Conservation (phyloP, 2,113 vertebrate genomes). For the Tapirus terrestris region DNA sequence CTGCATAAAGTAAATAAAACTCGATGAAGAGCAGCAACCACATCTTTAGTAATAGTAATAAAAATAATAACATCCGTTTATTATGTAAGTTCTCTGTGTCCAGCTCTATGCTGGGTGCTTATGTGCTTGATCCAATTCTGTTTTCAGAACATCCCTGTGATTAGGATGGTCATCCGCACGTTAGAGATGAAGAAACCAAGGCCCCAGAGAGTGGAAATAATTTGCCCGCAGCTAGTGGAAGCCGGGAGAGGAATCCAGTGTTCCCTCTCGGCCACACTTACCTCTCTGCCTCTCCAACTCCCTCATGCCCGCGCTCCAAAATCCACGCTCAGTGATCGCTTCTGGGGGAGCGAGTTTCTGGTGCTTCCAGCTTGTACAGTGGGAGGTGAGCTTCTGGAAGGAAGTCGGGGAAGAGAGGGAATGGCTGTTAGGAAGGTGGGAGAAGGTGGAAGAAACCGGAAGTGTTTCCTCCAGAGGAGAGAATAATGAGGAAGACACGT, state of each 20-base stretch:
- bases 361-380: not conserved
- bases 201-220: not conserved
- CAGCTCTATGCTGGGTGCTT: not conserved
- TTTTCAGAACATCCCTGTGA: not conserved
- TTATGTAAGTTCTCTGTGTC: not conserved
- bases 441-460: not conserved
- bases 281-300: not conserved
- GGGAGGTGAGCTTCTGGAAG: not conserved
- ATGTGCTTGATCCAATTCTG: not conserved
- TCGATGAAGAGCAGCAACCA: not conserved
- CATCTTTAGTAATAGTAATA: not conserved
- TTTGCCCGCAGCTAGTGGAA: not conserved
- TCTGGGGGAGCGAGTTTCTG: not conserved
- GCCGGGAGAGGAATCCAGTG: not conserved
- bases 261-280: not conserved
- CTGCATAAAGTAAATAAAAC: not conserved
- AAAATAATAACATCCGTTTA: not conserved
- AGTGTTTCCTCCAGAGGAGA: not conserved
- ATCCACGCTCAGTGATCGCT: not conserved
- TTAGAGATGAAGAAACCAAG: not conserved
- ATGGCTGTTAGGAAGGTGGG: not conserved
- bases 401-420: not conserved
- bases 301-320: not conserved
- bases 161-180: not conserved
- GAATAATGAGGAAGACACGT: not conserved